Conservation (phyloP, 2,888 invertebrate species). For the Mesopsocus fuscifrons region DNA sequence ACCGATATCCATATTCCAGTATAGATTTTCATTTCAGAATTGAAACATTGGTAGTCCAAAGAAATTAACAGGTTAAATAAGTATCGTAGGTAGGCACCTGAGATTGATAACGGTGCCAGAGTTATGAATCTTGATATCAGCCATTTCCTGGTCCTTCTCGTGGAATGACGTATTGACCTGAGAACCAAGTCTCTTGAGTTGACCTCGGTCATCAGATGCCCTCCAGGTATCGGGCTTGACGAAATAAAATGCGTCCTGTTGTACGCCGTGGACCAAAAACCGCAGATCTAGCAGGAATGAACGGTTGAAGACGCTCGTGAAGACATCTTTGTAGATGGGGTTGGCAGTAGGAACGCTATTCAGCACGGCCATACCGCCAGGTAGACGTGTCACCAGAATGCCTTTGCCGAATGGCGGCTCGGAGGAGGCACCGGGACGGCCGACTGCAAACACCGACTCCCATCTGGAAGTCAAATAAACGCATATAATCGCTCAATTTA, state of each 20-base stretch:
- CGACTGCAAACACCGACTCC: not conserved
- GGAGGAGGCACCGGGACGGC: conserved; percentile 51
- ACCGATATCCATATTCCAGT: conserved; percentile 70
- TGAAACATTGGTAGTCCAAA: too few relatives aligned
- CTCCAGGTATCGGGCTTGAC: conserved; percentile 84
- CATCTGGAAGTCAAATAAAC: too few relatives aligned
- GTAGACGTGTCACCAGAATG: not conserved
- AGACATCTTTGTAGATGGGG: conserved; percentile 77
- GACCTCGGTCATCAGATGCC: conserved; percentile 72
- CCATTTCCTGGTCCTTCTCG: conserved; percentile 44
- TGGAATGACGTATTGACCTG: conserved; percentile 85
- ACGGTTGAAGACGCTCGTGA: conserved; percentile 81
- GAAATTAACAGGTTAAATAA: too few relatives aligned
- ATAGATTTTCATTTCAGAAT: too few relatives aligned
- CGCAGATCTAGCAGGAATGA: conserved; percentile 74
- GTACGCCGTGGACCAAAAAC: conserved; percentile 69
- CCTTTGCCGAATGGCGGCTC: conserved; percentile 69
- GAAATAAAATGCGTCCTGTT: conserved; percentile 84
- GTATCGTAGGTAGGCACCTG: too few relatives aligned
- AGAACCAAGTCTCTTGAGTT: conserved; percentile 72
- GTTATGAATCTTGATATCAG: conserved; percentile 7
- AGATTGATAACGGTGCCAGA: conserved; percentile 12
- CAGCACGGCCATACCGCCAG: conserved; percentile 3
- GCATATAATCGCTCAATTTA: too few relatives aligned
- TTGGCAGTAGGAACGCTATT: conserved; percentile 71